Evolutionary conservation across 2,888 invertebrate genomes (phyloP).

Genomic region (Tetranychus piercei): DNA sequence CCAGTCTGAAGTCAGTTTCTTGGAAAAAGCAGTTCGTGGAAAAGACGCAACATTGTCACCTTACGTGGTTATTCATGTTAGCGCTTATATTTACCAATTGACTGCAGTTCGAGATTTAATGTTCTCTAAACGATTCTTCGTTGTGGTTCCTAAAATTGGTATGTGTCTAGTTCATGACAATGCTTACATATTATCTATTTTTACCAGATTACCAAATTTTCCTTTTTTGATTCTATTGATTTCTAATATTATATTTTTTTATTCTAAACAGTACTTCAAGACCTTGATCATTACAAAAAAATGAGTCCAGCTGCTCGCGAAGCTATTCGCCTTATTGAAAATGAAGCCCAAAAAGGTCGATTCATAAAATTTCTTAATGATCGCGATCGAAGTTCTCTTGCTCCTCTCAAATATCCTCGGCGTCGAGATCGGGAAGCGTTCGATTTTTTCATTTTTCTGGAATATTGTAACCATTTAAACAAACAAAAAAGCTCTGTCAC

Average conservation of each 20-base stretch:
- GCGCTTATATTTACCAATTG: constrained; percentile 52
- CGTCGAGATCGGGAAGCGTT: constrained; percentile 53
- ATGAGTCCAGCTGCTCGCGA: constrained; percentile 65
- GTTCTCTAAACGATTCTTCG: constrained; percentile 60
- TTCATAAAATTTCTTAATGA: constrained; percentile 61
- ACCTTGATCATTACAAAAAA: constrained; percentile 68
- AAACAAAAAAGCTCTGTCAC: not conserved
- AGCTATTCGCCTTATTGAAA: constrained; percentile 80
- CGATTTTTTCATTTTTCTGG: constrained; percentile 58
- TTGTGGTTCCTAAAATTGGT: constrained; percentile 74
- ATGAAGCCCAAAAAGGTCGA: constrained; percentile 57
- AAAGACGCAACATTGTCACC: constrained; percentile 45
- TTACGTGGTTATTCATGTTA: constrained; percentile 68
- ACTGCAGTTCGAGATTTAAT: constrained; percentile 61
- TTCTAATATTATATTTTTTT: too few species aligned
- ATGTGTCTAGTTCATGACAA: constrained; percentile 16
- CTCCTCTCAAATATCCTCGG: constrained; percentile 53
- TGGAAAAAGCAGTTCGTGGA: constrained; percentile 44
- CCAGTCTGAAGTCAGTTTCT: constrained; percentile 57
- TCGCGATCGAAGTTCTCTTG: constrained; percentile 54
- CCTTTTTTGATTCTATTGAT: not conserved
- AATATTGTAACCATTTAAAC: constrained; percentile 53
- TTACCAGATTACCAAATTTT: not conserved
- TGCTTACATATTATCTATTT: constrained; percentile 27
- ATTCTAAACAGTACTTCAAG: constrained; percentile 52